Evolutionary conservation across 1,140 invertebrate species (phyloP).

Genomic region (Diachasma alloeum): DNA sequence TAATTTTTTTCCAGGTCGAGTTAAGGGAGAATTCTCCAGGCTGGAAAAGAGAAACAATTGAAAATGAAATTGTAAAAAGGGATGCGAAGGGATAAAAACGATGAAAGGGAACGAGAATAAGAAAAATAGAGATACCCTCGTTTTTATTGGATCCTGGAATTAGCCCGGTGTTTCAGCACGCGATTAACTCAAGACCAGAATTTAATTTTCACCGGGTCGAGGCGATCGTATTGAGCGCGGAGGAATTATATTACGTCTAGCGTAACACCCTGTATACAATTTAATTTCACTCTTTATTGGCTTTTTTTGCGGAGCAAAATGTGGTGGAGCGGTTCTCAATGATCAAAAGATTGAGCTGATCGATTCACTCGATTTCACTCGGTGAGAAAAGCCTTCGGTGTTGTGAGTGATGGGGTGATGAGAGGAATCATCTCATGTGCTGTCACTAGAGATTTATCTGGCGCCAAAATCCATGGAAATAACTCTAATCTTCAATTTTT

Average conservation of each 20-base stretch:
- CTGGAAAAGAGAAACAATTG: background rate
- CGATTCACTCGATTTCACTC: background rate
- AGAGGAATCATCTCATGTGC: background rate
- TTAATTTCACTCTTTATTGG: background rate
- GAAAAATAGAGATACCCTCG: background rate
- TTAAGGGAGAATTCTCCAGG: background rate
- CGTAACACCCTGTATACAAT: background rate
- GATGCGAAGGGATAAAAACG: background rate
- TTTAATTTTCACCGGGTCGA: background rate
- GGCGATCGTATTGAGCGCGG: background rate
- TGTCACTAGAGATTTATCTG: background rate
- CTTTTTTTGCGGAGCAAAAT: background rate
- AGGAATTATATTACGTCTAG: constrained; percentile 1
- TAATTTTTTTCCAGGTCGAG: background rate
- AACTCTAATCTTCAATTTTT: background rate
- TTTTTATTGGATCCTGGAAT: background rate
- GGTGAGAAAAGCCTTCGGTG: background rate
- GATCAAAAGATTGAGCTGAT: background rate
- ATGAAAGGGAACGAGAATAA: background rate
- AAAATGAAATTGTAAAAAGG: background rate
- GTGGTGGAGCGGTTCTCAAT: background rate
- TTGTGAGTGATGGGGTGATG: background rate
- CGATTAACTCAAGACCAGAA: background rate
- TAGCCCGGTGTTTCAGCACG: background rate
- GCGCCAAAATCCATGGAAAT: background rate